A percentile compares a stretch with the other conserved stretches of the same genome.
phyloP scores from a whole-genome alignment of 1,140 invertebrate genomes.

The Cherax quadricarinatus region DNA sequence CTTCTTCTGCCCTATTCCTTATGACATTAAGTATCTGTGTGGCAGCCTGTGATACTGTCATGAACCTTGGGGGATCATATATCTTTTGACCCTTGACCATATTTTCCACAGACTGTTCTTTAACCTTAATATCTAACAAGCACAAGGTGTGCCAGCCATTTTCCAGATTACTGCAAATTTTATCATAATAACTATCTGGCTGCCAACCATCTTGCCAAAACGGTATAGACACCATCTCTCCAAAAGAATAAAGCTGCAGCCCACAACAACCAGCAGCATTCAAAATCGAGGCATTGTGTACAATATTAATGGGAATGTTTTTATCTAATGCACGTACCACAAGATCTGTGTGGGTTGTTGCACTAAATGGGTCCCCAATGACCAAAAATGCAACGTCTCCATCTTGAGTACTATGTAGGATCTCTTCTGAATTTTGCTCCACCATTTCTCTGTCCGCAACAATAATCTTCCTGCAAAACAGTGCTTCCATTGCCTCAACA shows the following conservation, averaged over 20 bases:
- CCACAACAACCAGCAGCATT: slow-evolving; percentile 98
- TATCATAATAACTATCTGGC: slow-evolving; percentile 97
- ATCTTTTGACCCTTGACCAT: slow-evolving; percentile 91
- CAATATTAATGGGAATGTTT: slow-evolving; percentile 80
- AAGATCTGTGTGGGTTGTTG: slow-evolving; percentile 98
- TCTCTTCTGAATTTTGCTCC: slow-evolving; percentile 90
- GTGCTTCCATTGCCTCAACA: slow-evolving; percentile 84
- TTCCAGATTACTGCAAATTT: slow-evolving; percentile 90
- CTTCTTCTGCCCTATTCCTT: slow-evolving; percentile 76
- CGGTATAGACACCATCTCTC: slow-evolving; percentile 98
- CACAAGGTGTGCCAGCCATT: slow-evolving; percentile 96
- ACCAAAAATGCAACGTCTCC: slow-evolving; percentile 89
- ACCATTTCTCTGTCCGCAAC: slow-evolving; percentile 96
- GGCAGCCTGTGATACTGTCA: slow-evolving; percentile 92
- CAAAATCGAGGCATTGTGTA: slow-evolving; percentile 99
- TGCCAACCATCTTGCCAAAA: slow-evolving; percentile 97
- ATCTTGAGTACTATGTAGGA: slow-evolving; percentile 86
- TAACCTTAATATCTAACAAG: slow-evolving; percentile 95
- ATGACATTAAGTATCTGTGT: slow-evolving; percentile 88
- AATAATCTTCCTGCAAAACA: slow-evolving; percentile 88
- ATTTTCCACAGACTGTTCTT: slow-evolving; percentile 97
- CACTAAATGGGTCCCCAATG: slow-evolving; percentile 87
- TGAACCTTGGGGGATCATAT: slow-evolving; percentile 96
- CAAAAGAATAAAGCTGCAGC: slow-evolving; percentile 94
- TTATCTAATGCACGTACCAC: slow-evolving; percentile 90